Evolutionary conservation across 2,113 vertebrate genomes (phyloP).

Genomic region (Nematolebias whitei): DNA sequence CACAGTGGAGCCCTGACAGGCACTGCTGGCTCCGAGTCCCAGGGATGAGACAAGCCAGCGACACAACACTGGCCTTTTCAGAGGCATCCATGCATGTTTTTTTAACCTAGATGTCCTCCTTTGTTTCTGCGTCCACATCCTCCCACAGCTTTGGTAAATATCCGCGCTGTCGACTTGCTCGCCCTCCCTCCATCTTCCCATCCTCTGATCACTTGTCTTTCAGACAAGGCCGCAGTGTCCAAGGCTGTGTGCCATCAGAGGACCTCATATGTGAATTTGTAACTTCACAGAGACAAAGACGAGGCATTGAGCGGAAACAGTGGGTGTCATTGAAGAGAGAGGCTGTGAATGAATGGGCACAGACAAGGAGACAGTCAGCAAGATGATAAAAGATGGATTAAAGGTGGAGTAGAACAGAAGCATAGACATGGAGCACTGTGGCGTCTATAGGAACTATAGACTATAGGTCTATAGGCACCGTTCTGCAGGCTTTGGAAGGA

Average conservation of each 20-base stretch:
- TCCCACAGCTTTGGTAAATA: conserved; percentile 49
- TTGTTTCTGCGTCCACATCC: conserved; percentile 64
- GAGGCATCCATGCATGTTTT: conserved; percentile 71
- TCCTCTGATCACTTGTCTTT: conserved; percentile 37
- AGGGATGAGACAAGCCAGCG: conserved; percentile 60
- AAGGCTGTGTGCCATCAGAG: conserved; percentile 34
- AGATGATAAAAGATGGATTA: conserved; percentile 59
- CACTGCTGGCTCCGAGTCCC: conserved; percentile 67
- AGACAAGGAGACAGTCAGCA: conserved; percentile 47
- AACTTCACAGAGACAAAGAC: conserved; percentile 56
- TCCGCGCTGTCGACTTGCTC: conserved; percentile 3
- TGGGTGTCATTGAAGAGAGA: conserved; percentile 44
- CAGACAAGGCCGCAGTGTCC: conserved; percentile 58
- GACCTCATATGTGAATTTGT: conserved; percentile 57
- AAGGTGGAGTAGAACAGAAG: conserved; percentile 33
- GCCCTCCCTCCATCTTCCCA: conserved; percentile 32
- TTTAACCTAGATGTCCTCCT: conserved; percentile 72
- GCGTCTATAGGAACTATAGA: conserved; percentile 45
- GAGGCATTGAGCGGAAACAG: conserved; percentile 35
- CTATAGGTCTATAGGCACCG: too few species aligned
- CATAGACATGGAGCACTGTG: conserved; percentile 31
- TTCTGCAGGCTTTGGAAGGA: too few species aligned
- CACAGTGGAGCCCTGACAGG: conserved; percentile 49
- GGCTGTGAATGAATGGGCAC: conserved; percentile 49
- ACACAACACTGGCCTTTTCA: conserved; percentile 71